phyloP scores from a whole-genome alignment of 2,888 invertebrate genomes.

The Incurvaria masculella region DNA sequence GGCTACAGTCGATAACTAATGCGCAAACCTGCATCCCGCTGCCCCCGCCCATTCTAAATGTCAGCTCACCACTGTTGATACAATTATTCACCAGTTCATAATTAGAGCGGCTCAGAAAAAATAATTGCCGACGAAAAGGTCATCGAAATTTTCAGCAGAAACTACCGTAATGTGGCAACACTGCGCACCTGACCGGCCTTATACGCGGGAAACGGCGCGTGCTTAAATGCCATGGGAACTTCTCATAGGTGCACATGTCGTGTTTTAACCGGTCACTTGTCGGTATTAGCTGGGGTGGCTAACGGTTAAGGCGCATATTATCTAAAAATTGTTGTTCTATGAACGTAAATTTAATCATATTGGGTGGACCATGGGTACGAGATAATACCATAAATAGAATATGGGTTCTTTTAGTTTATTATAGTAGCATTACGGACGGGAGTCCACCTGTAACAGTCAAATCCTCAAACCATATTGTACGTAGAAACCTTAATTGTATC shows the following conservation, averaged over 20 bases:
- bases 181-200: background rate
- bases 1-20: background rate
- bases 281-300: too few relatives aligned
- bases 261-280: background rate
- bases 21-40: too few relatives aligned
- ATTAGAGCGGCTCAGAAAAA: background rate
- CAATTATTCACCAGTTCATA: background rate
- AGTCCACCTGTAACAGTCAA: too few relatives aligned
- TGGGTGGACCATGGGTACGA: too few relatives aligned
- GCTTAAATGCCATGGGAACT: background rate
- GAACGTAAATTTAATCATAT: too few relatives aligned
- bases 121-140: background rate
- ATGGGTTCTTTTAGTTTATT: too few relatives aligned
- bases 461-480: too few relatives aligned
- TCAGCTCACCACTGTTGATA: background rate
- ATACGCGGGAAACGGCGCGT: background rate
- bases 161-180: background rate
- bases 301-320: too few relatives aligned
- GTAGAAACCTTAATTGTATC: too few relatives aligned
- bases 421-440: too few relatives aligned
- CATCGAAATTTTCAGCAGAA: background rate
- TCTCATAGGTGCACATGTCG: background rate
- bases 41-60: background rate
- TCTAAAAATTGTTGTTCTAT: too few relatives aligned
- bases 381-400: too few relatives aligned